Conservation (phyloP, 2,888 invertebrate species). For the Athetis lepigone region DNA sequence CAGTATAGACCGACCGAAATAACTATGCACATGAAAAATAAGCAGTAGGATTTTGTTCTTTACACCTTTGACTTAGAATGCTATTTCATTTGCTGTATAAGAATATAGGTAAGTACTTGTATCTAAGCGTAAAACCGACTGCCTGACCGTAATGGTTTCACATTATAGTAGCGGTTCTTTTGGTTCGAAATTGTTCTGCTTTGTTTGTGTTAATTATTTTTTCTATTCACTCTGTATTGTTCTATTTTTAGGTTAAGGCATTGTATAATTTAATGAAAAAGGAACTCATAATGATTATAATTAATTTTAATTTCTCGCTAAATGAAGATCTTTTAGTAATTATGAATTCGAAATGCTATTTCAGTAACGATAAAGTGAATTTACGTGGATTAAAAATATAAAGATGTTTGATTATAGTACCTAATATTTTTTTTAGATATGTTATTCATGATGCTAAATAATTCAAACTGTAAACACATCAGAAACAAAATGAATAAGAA, state of each 20-base stretch:
- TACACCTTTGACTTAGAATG: conserved; percentile 43
- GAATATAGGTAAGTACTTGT: conserved; percentile 21
- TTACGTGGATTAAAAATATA: neutral
- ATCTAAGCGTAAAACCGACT: conserved; percentile 37
- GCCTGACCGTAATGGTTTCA: conserved; percentile 56
- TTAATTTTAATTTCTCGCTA: conserved; percentile 25
- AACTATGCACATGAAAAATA: conserved; percentile 63
- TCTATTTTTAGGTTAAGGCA: conserved; percentile 12
- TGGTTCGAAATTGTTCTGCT: conserved; percentile 36
- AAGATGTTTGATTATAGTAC: neutral
- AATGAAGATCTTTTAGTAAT: conserved; percentile 13
- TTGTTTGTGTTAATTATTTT: conserved; percentile 46
- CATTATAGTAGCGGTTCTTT: conserved; percentile 48
- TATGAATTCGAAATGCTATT: conserved; percentile 26
- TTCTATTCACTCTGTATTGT: conserved; percentile 8
- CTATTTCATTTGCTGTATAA: conserved; percentile 27
- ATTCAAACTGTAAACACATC: conserved; percentile 8
- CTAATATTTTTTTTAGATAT: conserved; percentile 1
- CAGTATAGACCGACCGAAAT: conserved; percentile 72
- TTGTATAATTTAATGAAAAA: conserved; percentile 29
- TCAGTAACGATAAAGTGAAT: neutral
- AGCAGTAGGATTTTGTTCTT: conserved; percentile 47
- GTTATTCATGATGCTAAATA: conserved; percentile 5
- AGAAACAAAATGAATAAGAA: conserved; percentile 18
- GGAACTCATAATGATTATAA: conserved; percentile 36